phyloP scores from a whole-genome alignment of 2,113 vertebrate genomes.

The Lophotis ruficrista region DNA sequence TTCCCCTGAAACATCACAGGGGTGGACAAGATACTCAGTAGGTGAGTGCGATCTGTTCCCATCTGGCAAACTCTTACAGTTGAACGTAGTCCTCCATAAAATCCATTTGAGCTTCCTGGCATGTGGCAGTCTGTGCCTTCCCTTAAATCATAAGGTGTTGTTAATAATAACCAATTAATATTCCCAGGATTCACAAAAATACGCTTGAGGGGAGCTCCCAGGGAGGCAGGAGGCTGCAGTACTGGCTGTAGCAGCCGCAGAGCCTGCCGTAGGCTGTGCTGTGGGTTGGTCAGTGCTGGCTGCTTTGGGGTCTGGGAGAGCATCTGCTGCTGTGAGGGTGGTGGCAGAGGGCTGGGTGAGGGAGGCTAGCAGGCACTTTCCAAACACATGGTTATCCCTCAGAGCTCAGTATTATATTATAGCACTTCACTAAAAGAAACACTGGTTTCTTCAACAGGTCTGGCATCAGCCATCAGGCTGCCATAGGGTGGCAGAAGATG shows the following conservation, averaged over 20 bases:
- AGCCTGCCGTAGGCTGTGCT: neutral
- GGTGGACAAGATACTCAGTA: neutral
- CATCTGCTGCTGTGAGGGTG: neutral
- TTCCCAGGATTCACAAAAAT: neutral
- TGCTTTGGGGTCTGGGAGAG: neutral
- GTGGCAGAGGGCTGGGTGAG: neutral
- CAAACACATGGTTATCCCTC: neutral
- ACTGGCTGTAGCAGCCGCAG: neutral
- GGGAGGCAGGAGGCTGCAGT: neutral
- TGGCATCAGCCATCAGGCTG: neutral
- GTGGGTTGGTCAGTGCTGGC: neutral
- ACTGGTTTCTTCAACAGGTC: neutral
- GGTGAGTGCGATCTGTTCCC: neutral
- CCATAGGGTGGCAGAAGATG: neutral
- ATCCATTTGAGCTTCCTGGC: neutral
- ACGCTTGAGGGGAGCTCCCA: neutral
- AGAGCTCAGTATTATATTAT: neutral
- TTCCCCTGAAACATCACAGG: neutral
- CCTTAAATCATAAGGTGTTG: neutral
- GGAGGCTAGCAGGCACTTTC: neutral
- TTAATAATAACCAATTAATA: neutral
- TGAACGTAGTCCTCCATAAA: neutral
- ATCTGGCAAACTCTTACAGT: neutral
- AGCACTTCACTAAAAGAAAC: neutral
- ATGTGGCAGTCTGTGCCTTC: neutral